These are phyloP conservation scores for Drosophila sturtevanti DNA, from an alignment of 1,140 invertebrate genomes.

Conservation along the genomic window DNA sequence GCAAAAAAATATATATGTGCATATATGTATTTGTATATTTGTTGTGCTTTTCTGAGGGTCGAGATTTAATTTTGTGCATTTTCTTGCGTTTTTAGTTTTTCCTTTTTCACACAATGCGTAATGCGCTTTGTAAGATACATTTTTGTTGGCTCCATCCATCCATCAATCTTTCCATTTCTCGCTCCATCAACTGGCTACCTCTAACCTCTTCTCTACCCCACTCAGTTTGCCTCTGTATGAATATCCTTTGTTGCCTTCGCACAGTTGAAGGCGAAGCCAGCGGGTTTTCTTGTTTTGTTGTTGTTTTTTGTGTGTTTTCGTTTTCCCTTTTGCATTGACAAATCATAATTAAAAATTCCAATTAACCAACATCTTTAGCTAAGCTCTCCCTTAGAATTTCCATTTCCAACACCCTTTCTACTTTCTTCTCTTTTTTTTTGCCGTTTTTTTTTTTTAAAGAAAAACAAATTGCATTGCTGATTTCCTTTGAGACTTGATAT, in stretches of 20 bases:
- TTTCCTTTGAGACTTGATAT: conserved; percentile 3
- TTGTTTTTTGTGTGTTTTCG: conserved; percentile 15
- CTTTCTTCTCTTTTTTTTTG: background rate
- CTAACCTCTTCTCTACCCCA: background rate
- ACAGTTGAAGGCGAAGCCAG: conserved; percentile 10
- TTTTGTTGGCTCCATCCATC: background rate
- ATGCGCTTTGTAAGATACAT: conserved; percentile 8
- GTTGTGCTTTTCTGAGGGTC: background rate
- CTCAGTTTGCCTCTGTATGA: background rate
- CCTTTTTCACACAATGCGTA: conserved; percentile 6
- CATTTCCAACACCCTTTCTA: too few species aligned
- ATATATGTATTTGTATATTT: background rate
- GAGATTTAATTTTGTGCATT: background rate
- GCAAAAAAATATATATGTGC: background rate
- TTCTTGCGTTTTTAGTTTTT: background rate
- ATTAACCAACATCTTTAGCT: conserved; percentile 46
- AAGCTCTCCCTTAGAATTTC: background rate
- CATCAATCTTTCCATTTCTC: background rate
- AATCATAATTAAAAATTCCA: conserved; percentile 65
- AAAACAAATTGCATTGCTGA: conserved; percentile 4
- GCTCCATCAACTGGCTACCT: conserved; percentile 6
- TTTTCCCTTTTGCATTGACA: conserved; percentile 39
- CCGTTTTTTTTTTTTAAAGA: background rate
- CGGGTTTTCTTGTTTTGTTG: conserved; percentile 13
- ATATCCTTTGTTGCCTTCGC: conserved; percentile 11